These are phyloP conservation scores for Tragelaphus scriptus DNA, from an alignment of 2,113 vertebrate genomes.

Conservation along the genomic window DNA sequence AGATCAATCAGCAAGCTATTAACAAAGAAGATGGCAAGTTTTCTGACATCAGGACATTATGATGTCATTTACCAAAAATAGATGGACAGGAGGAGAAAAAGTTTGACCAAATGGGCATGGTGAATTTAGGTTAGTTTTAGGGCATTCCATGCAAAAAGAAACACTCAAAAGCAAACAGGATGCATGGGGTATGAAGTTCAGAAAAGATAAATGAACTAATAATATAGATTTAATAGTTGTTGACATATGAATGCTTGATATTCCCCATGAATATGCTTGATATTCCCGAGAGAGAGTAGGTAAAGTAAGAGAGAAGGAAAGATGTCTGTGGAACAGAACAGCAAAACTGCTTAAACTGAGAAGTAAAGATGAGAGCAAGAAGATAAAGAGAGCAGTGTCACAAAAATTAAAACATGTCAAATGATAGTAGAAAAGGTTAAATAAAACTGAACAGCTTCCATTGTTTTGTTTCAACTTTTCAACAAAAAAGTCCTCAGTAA, in stretches of 20 bases:
- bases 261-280: not conserved
- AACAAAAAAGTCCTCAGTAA: not conserved
- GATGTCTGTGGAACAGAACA: not conserved
- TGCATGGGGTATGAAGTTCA: not conserved
- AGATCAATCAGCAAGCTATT: not conserved
- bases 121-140: not conserved
- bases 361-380: not conserved
- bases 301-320: not conserved
- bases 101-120: not conserved
- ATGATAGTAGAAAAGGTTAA: not conserved
- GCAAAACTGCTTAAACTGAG: not conserved
- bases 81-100: not conserved
- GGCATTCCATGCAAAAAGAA: not conserved
- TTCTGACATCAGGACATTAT: not conserved
- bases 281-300: not conserved
- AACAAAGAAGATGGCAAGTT: slow-evolving; percentile 3
- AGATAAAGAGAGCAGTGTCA: not conserved
- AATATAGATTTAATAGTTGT: not conserved
- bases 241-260: not conserved
- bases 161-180: not conserved
- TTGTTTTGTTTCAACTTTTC: not conserved
- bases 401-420: not conserved
- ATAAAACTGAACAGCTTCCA: not conserved
- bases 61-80: not conserved
- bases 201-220: not conserved